A percentile compares a stretch with the other conserved stretches of the same genome.
These are phyloP conservation scores for Dendroctonus valens DNA, from an alignment of 1,140 invertebrate species.

Conservation along the genomic window DNA sequence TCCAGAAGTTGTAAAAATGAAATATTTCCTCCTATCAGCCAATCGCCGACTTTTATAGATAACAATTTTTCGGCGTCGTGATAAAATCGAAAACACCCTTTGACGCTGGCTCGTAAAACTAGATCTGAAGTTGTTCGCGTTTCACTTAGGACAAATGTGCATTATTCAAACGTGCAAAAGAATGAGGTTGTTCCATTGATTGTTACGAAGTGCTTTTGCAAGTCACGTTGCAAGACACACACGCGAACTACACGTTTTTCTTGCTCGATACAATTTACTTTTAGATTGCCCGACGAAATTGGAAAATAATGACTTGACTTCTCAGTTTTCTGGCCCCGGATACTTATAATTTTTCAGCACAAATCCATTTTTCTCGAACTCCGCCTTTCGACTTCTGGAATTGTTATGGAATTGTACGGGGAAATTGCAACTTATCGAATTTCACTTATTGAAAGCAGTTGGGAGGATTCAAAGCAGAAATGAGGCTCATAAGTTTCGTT, in stretches of 20 bases:
- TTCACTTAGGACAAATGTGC: slow-evolving; percentile 21
- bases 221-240: slow-evolving; percentile 26
- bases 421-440: too few species aligned
- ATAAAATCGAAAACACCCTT: slow-evolving; percentile 1
- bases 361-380: too few species aligned
- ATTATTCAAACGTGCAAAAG: slow-evolving; percentile 25
- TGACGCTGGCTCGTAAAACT: slow-evolving; percentile 19
- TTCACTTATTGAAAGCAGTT: neutral
- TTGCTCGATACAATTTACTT: slow-evolving; percentile 24
- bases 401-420: too few species aligned
- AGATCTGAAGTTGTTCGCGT: slow-evolving; percentile 2
- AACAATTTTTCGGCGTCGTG: too few species aligned
- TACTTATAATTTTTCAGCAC: too few species aligned
- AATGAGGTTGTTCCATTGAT: slow-evolving; percentile 21
- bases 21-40: too few species aligned
- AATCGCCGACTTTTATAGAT: too few species aligned
- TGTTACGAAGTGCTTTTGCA: slow-evolving; percentile 21
- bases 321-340: slow-evolving; percentile 12
- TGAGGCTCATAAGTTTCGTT: neutral
- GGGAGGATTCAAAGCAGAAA: neutral
- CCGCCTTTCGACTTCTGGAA: too few species aligned
- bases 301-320: slow-evolving; percentile 16
- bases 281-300: slow-evolving; percentile 21
- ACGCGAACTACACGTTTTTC: slow-evolving; percentile 24
- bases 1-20: too few species aligned